Evolutionary conservation across 2,888 invertebrate species (phyloP), one percentile per base, ranked within the genome.

Genomic region (Mythimna loreyi): DNA sequence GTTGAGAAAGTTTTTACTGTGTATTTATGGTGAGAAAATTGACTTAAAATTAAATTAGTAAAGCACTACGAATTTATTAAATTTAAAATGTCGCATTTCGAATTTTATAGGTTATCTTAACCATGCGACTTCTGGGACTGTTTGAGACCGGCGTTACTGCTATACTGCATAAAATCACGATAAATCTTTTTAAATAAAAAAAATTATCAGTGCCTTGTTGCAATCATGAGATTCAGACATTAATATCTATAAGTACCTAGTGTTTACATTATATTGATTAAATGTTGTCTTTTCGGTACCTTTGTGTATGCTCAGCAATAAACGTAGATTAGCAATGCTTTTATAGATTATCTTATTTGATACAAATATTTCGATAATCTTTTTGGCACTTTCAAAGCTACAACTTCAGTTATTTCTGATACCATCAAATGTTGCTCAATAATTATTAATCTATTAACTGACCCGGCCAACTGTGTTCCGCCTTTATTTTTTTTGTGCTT

Each of bases 31-130:
- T 2, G 21, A 19, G 25, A 43, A 7, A 45, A 11, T n/a, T 64
- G 8, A 50, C 5, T 43, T 63, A 36, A 49, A 43, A 23, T 52
- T 23, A 23, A 56, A 28, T 33, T 36, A 1, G 2, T 36, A 61
- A 28, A 3, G 2, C 21, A 28, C 33, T 52, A 50, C 13, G n/a
- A 25, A 16, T 11, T 19, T 2, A 11, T 55, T 56, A 40, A 0
- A 25, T 33, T 47, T 49, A 23, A 9, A 68, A 59, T 21, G 55
- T 7, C 3, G 53, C 11, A 23, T 0, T n/a, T 25, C 11, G 3
- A n/a, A 25, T 50, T 68, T 77, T 78, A 59, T 67, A 74, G 72
- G 67, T 85, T 85, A 83, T 67, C 60, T 55, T 49, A 55, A 70
- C 79, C 85, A 85, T 80, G 85, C 80, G 72, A 69, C 67, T 67